Evolutionary conservation across 2,113 vertebrate genomes (phyloP).

Genomic region (Zosterops japonicus): DNA sequence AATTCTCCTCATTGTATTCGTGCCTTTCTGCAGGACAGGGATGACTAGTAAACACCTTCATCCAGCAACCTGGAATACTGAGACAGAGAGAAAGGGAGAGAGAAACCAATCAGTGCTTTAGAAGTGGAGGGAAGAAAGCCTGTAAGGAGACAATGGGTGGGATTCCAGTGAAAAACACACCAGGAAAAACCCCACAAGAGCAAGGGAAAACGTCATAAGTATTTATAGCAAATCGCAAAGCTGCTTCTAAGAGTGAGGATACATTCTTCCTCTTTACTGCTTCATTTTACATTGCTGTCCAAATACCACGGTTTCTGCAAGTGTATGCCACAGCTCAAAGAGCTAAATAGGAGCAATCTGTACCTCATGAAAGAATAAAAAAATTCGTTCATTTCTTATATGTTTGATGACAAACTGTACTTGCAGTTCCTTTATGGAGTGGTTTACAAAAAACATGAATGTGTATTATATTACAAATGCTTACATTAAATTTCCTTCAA

Average conservation of each 20-base stretch:
- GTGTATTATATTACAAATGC: not conserved
- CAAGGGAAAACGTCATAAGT: not conserved
- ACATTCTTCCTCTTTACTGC: not conserved
- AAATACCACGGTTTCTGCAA: not conserved
- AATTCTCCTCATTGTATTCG: conserved; percentile 11
- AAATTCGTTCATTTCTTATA: rapidly evolving
- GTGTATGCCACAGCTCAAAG: not conserved
- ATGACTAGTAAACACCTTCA: conserved; percentile 27
- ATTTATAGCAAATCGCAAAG: not conserved
- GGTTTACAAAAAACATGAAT: rapidly evolving
- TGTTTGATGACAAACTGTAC: not conserved
- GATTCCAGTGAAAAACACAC: not conserved
- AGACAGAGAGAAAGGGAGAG: not conserved
- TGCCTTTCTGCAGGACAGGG: not conserved
- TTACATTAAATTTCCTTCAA: not conserved
- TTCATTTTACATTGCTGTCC: not conserved
- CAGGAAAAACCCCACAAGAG: not conserved
- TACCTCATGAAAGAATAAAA: not conserved
- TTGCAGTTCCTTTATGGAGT: not conserved
- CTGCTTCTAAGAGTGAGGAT: not conserved
- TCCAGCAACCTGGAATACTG: not conserved
- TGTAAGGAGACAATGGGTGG: not conserved
- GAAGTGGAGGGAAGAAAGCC: not conserved
- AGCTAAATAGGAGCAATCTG: not conserved
- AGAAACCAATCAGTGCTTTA: not conserved